Conservation (phyloP, 2,113 vertebrate genomes). For the Chaetodon trifascialis region DNA sequence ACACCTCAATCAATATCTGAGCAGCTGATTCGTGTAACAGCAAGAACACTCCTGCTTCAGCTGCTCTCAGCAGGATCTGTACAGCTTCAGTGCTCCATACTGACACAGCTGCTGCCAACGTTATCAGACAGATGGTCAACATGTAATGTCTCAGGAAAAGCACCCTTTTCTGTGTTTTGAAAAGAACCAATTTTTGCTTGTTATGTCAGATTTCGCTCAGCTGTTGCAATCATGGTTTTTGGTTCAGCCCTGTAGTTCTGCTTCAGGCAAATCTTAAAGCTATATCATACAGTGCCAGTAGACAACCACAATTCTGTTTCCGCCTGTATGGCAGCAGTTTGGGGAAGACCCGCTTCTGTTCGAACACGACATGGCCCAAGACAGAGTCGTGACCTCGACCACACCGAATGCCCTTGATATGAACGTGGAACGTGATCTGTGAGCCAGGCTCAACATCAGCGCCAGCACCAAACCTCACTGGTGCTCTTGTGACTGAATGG, state of each 20-base stretch:
- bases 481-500: neutral
- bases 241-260: neutral
- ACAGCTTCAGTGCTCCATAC: neutral
- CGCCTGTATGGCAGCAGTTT: neutral
- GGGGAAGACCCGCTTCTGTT: neutral
- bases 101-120: neutral
- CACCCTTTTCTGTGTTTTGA: neutral
- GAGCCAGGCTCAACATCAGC: neutral
- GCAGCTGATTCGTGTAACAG: constrained; percentile 17
- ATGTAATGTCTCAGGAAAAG: neutral
- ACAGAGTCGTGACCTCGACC: neutral
- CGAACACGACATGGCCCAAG: neutral
- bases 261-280: neutral
- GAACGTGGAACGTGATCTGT: neutral
- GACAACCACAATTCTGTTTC: neutral
- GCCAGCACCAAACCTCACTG: neutral
- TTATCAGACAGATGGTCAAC: neutral
- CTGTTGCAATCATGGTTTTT: neutral
- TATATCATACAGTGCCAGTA: neutral
- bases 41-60: constrained; percentile 34
- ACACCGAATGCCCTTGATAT: neutral
- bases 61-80: constrained; percentile 59
- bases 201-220: neutral
- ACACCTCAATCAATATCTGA: neutral
- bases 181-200: neutral